Evolutionary conservation across 2,888 invertebrate species (phyloP), one percentile per base, ranked within the genome.

Genomic region (Argynnis bischoffii): DNA sequence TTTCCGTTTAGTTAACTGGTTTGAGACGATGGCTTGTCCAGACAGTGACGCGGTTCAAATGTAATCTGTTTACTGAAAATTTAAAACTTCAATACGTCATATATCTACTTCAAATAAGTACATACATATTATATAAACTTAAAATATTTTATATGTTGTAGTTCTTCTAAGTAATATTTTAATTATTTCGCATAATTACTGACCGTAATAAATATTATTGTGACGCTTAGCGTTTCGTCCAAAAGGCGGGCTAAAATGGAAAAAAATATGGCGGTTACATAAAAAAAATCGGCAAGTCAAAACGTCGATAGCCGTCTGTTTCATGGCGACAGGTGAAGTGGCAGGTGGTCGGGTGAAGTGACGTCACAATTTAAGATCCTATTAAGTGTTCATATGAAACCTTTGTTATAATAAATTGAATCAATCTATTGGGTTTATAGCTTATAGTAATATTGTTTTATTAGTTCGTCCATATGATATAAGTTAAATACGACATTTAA

Each of bases 281-380:
- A 15, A 55, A 61, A 55, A 61, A 41, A 53, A 18, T 35, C 18
- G 35, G 31, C 31, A 14, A 15, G 31, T n/a, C 31, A 50, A 26
- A 21, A 13, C 54, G 48, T 31, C 55, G 61, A 55, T n/a, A 50
- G 14, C 61, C 56, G 55, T 55, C 8, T 63, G 56, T 66, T 48
- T 46, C n/a, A 56, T 47, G 55, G n/a, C 35, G 35, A 41, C 63
- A 55, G 61, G 55, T 59, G 56, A 11, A 21, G 66, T 47, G 55
- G n/a, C 63, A 55, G 61, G 55, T 59, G 56, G 47, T 15, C 16
- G n/a, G 21, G 51, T 2, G 15, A 13, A 3, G 59, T 59, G 59
- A 59, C 59, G 48, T 59, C 59, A 59, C 5, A 21, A 13, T 6
- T 11, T 48, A n/a, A n/a, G 26, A 26, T 59, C 59, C 11, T 47